Evolutionary conservation across 2,797 vertebrate species (phyloP).

Genomic region (Rhinophrynus dorsalis): DNA sequence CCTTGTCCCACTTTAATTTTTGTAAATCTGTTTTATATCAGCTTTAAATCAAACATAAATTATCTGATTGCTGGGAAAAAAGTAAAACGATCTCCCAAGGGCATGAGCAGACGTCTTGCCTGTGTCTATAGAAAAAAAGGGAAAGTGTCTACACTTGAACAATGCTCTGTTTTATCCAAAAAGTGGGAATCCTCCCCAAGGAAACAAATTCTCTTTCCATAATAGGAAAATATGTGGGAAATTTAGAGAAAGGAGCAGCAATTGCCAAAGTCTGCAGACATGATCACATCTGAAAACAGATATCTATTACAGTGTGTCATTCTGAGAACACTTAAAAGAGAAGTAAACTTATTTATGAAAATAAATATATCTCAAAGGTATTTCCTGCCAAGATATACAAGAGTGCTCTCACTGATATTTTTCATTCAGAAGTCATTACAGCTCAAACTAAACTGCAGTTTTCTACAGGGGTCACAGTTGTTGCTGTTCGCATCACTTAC

Average conservation of each 20-base stretch:
- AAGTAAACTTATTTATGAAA: too few species aligned
- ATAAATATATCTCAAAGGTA: too few species aligned
- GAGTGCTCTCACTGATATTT: too few species aligned
- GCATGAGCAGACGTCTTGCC: conserved; percentile 1
- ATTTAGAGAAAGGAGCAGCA: not conserved
- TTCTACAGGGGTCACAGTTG: too few species aligned
- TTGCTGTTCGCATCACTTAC: too few species aligned
- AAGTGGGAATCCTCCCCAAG: conserved; percentile 37
- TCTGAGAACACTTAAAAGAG: too few species aligned
- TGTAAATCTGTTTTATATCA: conserved; percentile 20
- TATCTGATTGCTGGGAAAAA: conserved; percentile 18
- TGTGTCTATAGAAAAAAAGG: not conserved
- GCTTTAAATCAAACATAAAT: not conserved
- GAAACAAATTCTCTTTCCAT: conserved; percentile 27
- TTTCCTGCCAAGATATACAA: too few species aligned
- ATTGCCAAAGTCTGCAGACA: conserved; percentile 25
- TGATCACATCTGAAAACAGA: conserved; percentile 18
- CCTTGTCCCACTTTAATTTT: not conserved
- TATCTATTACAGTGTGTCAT: too few species aligned
- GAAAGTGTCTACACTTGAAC: conserved; percentile 1
- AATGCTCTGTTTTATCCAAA: conserved; percentile 11
- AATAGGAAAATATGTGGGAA: conserved; percentile 34
- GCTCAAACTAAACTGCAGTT: too few species aligned
- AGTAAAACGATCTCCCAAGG: not conserved
- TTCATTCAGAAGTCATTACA: too few species aligned